phyloP scores from a whole-genome alignment of 2,113 vertebrate genomes.

The Archocentrus centrarchus region DNA sequence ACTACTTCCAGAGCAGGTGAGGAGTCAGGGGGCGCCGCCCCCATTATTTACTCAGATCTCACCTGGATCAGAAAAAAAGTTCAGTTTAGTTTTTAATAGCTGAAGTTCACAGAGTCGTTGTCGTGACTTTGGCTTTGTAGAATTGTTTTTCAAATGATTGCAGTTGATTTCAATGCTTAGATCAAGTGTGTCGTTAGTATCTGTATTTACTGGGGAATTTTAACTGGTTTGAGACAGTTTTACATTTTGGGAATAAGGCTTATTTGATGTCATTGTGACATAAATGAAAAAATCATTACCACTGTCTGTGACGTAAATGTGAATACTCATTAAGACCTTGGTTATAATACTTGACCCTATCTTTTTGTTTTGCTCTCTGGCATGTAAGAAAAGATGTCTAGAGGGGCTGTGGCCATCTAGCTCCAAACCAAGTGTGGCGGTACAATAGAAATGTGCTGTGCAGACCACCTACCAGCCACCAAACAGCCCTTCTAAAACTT shows the following conservation, averaged over 20 bases:
- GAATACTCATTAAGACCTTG: not conserved
- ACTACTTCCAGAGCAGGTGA: slow-evolving; percentile 99
- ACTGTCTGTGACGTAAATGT: not conserved
- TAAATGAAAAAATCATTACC: not conserved
- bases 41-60: slow-evolving; percentile 75
- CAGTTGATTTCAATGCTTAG: slow-evolving; percentile 25
- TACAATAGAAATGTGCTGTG: no score
- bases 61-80: slow-evolving; percentile 63
- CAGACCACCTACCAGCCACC: no score
- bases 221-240: slow-evolving; percentile 1
- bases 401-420: no score
- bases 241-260: not conserved
- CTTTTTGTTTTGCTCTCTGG: not conserved
- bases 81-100: slow-evolving; percentile 40
- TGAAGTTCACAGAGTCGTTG: slow-evolving; percentile 47
- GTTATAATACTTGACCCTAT: not conserved
- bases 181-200: slow-evolving; percentile 39
- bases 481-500: not conserved
- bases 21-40: slow-evolving; percentile 86
- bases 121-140: slow-evolving; percentile 43
- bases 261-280: not conserved
- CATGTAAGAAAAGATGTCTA: not conserved
- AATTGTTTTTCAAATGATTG: slow-evolving; percentile 37
- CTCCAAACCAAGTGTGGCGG: no score
- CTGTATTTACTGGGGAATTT: slow-evolving; percentile 24